Percentiles rank a stretch among this genome's conserved stretches.
Conservation (phyloP, 2,888 invertebrate genomes). For the Sylvicola cinctus region DNA sequence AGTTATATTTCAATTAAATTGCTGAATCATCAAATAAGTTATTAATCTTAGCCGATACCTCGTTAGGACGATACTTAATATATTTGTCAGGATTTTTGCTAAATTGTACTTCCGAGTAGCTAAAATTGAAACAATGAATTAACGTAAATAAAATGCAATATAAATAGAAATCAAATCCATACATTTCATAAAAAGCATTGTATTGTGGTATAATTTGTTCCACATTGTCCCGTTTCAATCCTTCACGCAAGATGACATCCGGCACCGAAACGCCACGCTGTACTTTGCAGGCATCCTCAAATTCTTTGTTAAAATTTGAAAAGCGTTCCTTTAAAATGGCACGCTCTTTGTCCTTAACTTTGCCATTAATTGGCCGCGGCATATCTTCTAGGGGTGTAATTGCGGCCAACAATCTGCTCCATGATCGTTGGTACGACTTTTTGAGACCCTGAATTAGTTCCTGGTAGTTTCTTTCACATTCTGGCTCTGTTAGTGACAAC, state of each 20-base stretch:
- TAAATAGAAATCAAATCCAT: slow-evolving; percentile 14
- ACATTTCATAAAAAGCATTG: slow-evolving; percentile 54
- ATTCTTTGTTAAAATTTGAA: slow-evolving; percentile 84
- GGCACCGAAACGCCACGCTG: slow-evolving; percentile 88
- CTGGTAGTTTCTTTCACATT: slow-evolving; percentile 67
- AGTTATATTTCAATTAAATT: too few species aligned
- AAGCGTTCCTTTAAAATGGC: slow-evolving; percentile 76
- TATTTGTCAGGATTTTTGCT: slow-evolving; percentile 89
- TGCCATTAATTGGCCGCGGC: slow-evolving; percentile 40
- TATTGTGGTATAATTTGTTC: slow-evolving; percentile 75
- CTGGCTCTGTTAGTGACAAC: slow-evolving; percentile 60
- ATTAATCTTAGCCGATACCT: slow-evolving; percentile 65
- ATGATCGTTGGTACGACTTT: slow-evolving; percentile 35
- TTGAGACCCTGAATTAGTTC: slow-evolving; percentile 75
- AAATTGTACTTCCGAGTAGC: slow-evolving; percentile 55
- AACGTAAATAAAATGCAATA: slow-evolving; percentile 1
- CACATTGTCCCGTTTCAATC: slow-evolving; percentile 75
- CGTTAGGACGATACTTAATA: slow-evolving; percentile 70
- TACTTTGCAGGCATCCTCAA: slow-evolving; percentile 68
- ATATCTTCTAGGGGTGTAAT: slow-evolving; percentile 49
- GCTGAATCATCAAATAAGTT: slow-evolving; percentile 69
- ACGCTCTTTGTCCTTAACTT: slow-evolving; percentile 68
- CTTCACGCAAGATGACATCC: slow-evolving; percentile 72
- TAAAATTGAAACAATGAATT: slow-evolving; percentile 19
- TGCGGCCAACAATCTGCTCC: slow-evolving; percentile 62